phyloP scores from a whole-genome alignment of 2,797 vertebrate genomes.

The Sarcophilus harrisii region DNA sequence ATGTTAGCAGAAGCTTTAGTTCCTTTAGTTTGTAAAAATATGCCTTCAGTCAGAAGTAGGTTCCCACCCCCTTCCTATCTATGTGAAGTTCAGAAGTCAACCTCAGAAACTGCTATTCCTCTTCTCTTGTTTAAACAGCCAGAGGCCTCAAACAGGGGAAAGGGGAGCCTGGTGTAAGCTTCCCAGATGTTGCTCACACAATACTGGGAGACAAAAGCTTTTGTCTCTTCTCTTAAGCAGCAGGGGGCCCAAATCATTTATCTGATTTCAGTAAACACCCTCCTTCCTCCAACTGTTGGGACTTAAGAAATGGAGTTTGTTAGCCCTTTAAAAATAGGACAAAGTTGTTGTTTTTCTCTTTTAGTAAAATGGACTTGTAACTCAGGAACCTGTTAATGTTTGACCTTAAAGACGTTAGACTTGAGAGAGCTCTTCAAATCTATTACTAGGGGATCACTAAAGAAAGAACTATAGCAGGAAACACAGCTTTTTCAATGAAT shows the following conservation, averaged over 20 bases:
- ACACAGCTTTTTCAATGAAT: neutral
- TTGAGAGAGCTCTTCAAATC: neutral
- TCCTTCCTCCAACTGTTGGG: constrained; percentile 59
- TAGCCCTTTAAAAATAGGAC: constrained; percentile 61
- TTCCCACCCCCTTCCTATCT: neutral
- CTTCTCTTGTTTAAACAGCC: constrained; percentile 44
- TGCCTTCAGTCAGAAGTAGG: neutral
- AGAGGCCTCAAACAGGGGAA: constrained; percentile 62
- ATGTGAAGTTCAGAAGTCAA: neutral
- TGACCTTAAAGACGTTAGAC: constrained; percentile 59
- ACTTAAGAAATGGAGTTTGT: constrained; percentile 59
- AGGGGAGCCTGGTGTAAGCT: constrained; percentile 42
- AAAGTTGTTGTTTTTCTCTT: neutral
- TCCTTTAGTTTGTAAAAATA: neutral
- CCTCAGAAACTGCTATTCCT: constrained; percentile 21
- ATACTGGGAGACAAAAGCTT: constrained; percentile 64
- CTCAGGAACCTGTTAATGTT: constrained; percentile 53
- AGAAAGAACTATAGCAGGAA: constrained; percentile 14
- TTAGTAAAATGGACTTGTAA: constrained; percentile 28
- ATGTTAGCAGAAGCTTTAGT: neutral
- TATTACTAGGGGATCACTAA: neutral
- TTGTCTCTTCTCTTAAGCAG: constrained; percentile 73
- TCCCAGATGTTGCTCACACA: constrained; percentile 74
- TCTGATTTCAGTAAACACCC: constrained; percentile 61
- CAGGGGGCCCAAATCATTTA: constrained; percentile 62